These are phyloP conservation scores for cattle (Bos taurus) DNA, from an alignment of 2,113 vertebrate species.

Conservation along the genomic window ARS-UCD2.0 NC_037334.1:40344001-40344500, in stretches of 20 bases:
- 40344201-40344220: background rate
- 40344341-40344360: background rate
- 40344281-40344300: background rate
- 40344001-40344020: background rate
- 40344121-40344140: background rate
- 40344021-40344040: background rate
- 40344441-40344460: background rate
- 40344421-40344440: background rate
- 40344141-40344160: background rate
- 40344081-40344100: background rate
- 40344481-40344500: background rate
- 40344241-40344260: background rate
- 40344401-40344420: background rate
- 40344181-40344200: background rate
- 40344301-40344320: background rate
- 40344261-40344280: background rate
- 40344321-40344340: background rate
- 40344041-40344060: background rate
- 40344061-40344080: background rate
- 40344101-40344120: background rate
- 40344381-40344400: background rate
- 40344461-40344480: background rate
- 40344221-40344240: background rate
- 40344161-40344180: background rate
- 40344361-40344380: background rate